phyloP scores from a whole-genome alignment of 2,113 vertebrate species.

The Cardinalis cardinalis region DNA sequence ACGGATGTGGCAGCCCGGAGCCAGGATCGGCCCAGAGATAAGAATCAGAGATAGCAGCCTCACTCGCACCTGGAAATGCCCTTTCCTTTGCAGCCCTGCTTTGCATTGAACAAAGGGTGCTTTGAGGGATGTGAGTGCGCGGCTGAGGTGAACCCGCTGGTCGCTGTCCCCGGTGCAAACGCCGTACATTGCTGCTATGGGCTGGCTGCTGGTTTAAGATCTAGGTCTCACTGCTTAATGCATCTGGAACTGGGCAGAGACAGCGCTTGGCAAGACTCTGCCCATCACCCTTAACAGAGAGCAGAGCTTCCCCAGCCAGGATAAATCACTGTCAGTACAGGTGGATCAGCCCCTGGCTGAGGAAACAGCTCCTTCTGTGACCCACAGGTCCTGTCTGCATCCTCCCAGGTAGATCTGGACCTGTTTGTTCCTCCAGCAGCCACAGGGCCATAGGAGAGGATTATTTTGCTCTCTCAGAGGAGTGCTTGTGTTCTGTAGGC shows the following conservation, averaged over 20 bases:
- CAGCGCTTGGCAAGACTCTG: background rate
- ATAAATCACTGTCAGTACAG: background rate
- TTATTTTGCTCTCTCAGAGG: background rate
- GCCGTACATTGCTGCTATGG: accelerated
- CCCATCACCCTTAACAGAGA: background rate
- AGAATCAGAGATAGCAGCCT: background rate
- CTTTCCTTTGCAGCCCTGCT: background rate
- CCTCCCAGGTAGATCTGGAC: accelerated
- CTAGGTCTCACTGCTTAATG: background rate
- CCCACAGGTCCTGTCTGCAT: background rate
- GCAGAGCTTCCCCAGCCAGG: background rate
- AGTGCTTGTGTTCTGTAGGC: background rate
- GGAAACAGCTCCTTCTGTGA: background rate
- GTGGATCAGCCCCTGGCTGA: background rate
- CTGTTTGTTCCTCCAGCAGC: background rate
- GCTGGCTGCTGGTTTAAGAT: background rate
- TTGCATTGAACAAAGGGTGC: background rate
- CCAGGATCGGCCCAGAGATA: background rate
- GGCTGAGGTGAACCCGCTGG: background rate
- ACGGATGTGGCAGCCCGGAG: background rate
- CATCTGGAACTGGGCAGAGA: background rate
- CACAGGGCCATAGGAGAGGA: accelerated
- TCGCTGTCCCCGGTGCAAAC: background rate
- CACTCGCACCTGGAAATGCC: background rate
- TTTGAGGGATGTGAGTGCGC: background rate